phyloP scores from a whole-genome alignment of 2,797 vertebrate genomes.

The Astyanax mexicanus region DNA sequence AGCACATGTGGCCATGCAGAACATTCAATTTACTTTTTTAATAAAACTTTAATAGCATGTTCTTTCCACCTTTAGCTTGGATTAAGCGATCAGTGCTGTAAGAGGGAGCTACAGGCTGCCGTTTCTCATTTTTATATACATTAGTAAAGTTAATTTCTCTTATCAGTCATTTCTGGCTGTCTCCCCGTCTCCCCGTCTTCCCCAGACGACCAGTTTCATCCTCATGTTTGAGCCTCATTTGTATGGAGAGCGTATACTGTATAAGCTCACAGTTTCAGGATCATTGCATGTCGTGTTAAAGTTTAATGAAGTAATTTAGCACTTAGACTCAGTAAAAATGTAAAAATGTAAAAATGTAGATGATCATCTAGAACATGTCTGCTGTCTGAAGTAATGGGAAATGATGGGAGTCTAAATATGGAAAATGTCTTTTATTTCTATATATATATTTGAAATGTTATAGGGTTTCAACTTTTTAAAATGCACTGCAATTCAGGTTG shows the following conservation, averaged over 20 bases:
- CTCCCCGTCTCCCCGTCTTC: neutral
- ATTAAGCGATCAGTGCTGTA: slow-evolving; percentile 42
- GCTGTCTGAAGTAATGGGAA: too few relatives aligned
- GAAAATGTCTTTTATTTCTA: too few relatives aligned
- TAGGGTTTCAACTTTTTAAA: too few relatives aligned
- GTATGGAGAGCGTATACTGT: neutral
- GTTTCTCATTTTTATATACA: slow-evolving; percentile 22
- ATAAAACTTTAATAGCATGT: slow-evolving; percentile 36
- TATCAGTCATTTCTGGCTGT: slow-evolving; percentile 21
- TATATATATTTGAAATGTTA: too few relatives aligned
- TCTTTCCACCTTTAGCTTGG: slow-evolving; percentile 14
- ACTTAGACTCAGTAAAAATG: too few relatives aligned
- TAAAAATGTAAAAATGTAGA: neutral
- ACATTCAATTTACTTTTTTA: slow-evolving; percentile 41
- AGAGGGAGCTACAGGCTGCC: slow-evolving; percentile 13
- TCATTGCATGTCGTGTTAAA: neutral
- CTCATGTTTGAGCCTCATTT: slow-evolving; percentile 24
- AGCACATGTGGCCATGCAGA: slow-evolving; percentile 31
- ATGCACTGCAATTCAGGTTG: too few relatives aligned
- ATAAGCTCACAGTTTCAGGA: neutral
- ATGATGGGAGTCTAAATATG: too few relatives aligned
- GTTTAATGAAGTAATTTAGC: too few relatives aligned
- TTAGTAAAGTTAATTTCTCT: slow-evolving; percentile 33
- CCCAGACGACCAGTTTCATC: slow-evolving; percentile 22
- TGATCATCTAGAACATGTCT: too few relatives aligned